phyloP scores from a whole-genome alignment of 2,888 invertebrate species.

The Lagria hirta region DNA sequence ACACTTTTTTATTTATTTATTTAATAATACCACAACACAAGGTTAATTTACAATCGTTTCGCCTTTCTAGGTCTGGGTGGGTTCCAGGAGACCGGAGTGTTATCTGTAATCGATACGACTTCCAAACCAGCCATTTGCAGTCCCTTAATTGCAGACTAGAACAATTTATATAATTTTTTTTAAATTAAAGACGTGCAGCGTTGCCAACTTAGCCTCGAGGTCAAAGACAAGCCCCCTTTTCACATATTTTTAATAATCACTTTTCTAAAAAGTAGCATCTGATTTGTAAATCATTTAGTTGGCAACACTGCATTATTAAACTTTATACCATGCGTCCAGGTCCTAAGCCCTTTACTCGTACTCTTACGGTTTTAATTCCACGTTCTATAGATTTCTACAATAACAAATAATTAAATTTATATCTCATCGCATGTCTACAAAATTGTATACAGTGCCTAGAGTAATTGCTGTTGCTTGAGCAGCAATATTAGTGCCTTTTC shows the following conservation, averaged over 20 bases:
- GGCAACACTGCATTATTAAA: constrained; percentile 1
- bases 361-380: constrained; percentile 75
- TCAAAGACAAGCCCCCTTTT: no score
- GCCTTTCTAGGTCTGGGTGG: constrained; percentile 83
- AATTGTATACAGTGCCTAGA: constrained; percentile 65
- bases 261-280: no score
- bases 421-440: neutral
- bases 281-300: constrained; percentile 17
- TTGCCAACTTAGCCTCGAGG: no score
- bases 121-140: constrained; percentile 88
- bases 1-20: no score
- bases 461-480: constrained; percentile 91
- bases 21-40: no score
- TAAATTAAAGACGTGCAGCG: no score
- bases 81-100: constrained; percentile 80
- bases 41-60: constrained; percentile 70
- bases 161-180: constrained; percentile 28
- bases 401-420: constrained; percentile 4
- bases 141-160: constrained; percentile 90
- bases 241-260: no score
- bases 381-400: constrained; percentile 70
- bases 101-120: constrained; percentile 91
- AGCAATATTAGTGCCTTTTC: constrained; percentile 95
- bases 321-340: constrained; percentile 82
- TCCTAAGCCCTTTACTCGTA: constrained; percentile 80